Evolutionary conservation across 2,888 invertebrate species (phyloP), one percentile per base, ranked within the genome.

Genomic region (Meiosimyza platycephala): DNA sequence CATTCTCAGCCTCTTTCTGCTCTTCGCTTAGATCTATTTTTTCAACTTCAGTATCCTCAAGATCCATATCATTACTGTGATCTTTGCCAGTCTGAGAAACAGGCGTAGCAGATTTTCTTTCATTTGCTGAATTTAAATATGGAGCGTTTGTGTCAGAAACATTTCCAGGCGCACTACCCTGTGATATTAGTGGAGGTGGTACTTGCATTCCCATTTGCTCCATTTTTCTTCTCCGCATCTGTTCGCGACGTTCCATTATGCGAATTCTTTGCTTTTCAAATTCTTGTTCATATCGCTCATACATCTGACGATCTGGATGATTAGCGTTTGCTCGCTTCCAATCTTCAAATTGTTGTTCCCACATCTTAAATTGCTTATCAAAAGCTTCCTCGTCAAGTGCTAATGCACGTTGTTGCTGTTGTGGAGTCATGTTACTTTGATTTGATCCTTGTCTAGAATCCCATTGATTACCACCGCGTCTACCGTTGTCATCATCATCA

Each of bases 291-390:
- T 96, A 97, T 81, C 94, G 93, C 79, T 90, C 90, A 83, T 95
- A 95, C 79, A 94, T 94, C 86, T 92, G 92, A 86, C 93, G 94
- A 85, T 97, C 96, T 0, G 97, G 97, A 88, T 97, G 96, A 86
- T 95, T 94, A 51, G 92, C 93, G 88, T 97, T 97, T 82, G 96
- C 94, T 76, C 92, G 91, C 84, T 94, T 95, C 97, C 97, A 97
- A 80, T 93, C 93, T 81, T 94, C 92, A 85, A 96, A 97, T 85
- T 97, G 95, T 78, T 94, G 91, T 87, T 96, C 96, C 97, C 97
- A 97, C 82, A 95, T 93, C 80, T 92, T 91, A 85, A 97, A 97
- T 85, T 97, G 95, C 75, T 93, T 92, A 83, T 95, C 95, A 88
- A 97, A 97, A 74, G 93, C 92, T 85, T 92, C 92, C 86, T 96